Evolutionary conservation across 2,797 vertebrate species (phyloP), one percentile per base, ranked within the genome.

Genomic region (Saxicola maurus): DNA sequence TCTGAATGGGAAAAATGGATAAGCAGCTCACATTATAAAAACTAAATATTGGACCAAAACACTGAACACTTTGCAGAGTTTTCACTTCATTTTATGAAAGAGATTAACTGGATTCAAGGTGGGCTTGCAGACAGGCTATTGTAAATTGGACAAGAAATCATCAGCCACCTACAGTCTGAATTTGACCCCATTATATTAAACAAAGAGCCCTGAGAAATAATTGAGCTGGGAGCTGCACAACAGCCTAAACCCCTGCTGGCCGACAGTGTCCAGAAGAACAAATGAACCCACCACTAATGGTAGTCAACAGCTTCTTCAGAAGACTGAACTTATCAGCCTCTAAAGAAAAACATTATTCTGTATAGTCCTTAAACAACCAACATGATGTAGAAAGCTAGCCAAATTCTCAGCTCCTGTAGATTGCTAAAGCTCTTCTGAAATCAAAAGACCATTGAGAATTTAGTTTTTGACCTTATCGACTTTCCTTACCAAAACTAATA

Each of bases 121-220:
- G 61, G 86, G 87, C 69, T 89, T 78, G 79, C 75, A 93, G 88
- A 82, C 67, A 87, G 88, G 57, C 66, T 80, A 91, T 94, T 94
- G 92, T 95, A 95, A 93, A 96, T 94, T 93, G 94, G 93, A 89
- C 92, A 35, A 91, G 93, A 95, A 87, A 93, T 78, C 82, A 82
- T 94, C 91, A 89, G 86, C 87, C 92, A 82, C 87, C 82, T 87
- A 94, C 86, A 89, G 87, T 71, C 64, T 92, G 92, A 93, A 95
- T 94, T 94, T 95, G 93, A 91, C 89, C 93, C 94, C 86, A 93
- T 96, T 96, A 95, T 67, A 94, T 94, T 95, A 95, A 96, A 96
- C 94, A 96, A 95, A 95, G 94, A 94, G 82, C 74, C 90, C 80
- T 51, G 57, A 94, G 92, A 96, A 94, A 94, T 95, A 96, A 94